A percentile compares a stretch with the other conserved stretches of the same genome.
Evolutionary conservation across 2,888 invertebrate species (phyloP).

Genomic region (Podotricha telesiphe): DNA sequence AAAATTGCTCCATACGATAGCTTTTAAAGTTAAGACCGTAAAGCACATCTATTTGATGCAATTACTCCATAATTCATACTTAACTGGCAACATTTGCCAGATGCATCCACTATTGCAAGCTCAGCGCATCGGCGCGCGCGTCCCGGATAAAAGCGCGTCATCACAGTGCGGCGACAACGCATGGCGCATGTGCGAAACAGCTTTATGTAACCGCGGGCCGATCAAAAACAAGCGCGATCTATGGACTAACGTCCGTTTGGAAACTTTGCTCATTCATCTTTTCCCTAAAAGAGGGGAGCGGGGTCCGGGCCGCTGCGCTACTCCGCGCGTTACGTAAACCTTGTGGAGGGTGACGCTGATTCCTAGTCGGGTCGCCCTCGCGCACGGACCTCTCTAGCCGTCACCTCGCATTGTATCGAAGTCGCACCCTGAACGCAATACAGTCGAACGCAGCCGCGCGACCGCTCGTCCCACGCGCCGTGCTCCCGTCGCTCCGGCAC

Average conservation of each 20-base stretch:
- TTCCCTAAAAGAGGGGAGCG: constrained; percentile 78
- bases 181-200: constrained; percentile 61
- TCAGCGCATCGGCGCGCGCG: constrained; percentile 32
- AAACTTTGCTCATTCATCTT: constrained; percentile 83
- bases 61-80: background rate
- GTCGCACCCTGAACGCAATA: constrained; percentile 47
- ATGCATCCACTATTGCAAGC: background rate
- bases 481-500: constrained; percentile 29
- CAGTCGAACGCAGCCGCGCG: constrained; percentile 46
- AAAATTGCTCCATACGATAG: background rate
- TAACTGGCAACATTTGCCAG: background rate
- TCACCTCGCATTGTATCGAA: constrained; percentile 42
- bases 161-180: constrained; percentile 25
- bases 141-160: constrained; percentile 17
- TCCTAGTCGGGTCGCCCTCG: constrained; percentile 62
- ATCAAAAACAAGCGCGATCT: constrained; percentile 69
- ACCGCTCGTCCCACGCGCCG: constrained; percentile 40
- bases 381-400: constrained; percentile 56
- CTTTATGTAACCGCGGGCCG: constrained; percentile 73
- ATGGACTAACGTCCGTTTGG: constrained; percentile 76
- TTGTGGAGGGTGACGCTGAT: constrained; percentile 60
- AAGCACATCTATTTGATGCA: background rate
- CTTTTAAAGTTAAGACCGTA: background rate
- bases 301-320: constrained; percentile 69
- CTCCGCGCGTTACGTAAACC: constrained; percentile 72